A percentile compares a stretch with the other conserved stretches of the same genome.
Evolutionary conservation across 2,888 invertebrate species (phyloP).

Genomic region (Sesia apiformis): DNA sequence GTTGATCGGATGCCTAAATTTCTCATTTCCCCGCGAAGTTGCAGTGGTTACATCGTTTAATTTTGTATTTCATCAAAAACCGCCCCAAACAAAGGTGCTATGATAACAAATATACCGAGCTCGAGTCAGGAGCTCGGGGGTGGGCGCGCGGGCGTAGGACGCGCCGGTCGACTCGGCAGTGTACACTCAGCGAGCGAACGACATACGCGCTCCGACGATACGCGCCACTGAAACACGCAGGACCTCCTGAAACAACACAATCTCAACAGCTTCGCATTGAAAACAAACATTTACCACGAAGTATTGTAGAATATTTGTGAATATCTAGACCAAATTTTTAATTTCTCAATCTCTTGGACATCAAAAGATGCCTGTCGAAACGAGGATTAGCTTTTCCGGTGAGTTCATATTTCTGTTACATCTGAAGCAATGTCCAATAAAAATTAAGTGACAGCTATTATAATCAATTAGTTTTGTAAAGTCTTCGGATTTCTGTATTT

Average conservation of each 20-base stretch:
- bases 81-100: constrained; percentile 14
- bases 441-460: no score
- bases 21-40: no score
- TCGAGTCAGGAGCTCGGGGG: constrained; percentile 17
- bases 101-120: constrained; percentile 23
- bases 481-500: no score
- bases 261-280: constrained; percentile 11
- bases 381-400: constrained; percentile 70
- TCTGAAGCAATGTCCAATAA: no score
- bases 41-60: no score
- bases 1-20: no score
- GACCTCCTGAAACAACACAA: constrained; percentile 15
- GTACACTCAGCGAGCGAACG: constrained; percentile 45
- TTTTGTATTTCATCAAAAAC: constrained; percentile 1
- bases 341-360: neutral
- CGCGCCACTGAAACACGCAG: constrained; percentile 31
- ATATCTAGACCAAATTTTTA: neutral
- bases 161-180: constrained; percentile 36
- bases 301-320: constrained; percentile 4
- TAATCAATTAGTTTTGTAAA: no score
- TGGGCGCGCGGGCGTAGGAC: constrained; percentile 36
- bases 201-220: constrained; percentile 38
- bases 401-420: constrained; percentile 22
- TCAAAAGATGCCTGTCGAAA: constrained; percentile 62
- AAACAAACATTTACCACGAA: neutral